phyloP scores from a whole-genome alignment of 2,113 vertebrate species.

The Prunella himalayana region DNA sequence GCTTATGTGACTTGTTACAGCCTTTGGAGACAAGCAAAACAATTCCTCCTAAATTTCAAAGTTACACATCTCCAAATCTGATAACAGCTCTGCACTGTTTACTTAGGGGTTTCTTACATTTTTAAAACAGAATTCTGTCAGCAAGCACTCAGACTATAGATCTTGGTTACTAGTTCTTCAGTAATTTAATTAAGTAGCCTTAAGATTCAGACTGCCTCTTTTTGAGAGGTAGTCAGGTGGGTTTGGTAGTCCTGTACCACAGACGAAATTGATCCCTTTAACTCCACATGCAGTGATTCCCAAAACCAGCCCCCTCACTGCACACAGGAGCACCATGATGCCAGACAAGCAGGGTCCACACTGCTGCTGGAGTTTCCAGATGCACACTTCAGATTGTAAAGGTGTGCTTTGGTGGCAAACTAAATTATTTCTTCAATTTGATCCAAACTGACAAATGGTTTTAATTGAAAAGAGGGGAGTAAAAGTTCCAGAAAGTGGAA shows the following conservation, averaged over 20 bases:
- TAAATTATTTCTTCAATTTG: neutral
- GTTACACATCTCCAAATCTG: neutral
- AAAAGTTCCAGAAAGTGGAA: neutral
- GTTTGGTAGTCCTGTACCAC: neutral
- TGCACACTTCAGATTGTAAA: accelerated
- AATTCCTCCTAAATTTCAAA: neutral
- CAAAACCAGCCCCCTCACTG: neutral
- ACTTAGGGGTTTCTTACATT: neutral
- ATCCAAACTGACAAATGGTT: neutral
- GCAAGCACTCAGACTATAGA: neutral
- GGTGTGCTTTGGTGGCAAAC: neutral
- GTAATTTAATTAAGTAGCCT: neutral
- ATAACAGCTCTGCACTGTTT: neutral
- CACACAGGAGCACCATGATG: neutral
- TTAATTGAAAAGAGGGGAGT: neutral
- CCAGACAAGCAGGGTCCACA: neutral
- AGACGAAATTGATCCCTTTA: accelerated
- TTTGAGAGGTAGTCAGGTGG: neutral
- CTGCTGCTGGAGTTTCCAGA: accelerated
- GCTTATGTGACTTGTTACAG: neutral
- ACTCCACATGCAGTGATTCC: neutral
- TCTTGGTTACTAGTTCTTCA: neutral
- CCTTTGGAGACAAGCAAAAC: neutral
- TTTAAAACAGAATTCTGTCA: slow-evolving; percentile 8
- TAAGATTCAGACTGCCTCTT: neutral